phyloP scores from a whole-genome alignment of 2,888 invertebrate species.

The Tricholauxania praeusta region DNA sequence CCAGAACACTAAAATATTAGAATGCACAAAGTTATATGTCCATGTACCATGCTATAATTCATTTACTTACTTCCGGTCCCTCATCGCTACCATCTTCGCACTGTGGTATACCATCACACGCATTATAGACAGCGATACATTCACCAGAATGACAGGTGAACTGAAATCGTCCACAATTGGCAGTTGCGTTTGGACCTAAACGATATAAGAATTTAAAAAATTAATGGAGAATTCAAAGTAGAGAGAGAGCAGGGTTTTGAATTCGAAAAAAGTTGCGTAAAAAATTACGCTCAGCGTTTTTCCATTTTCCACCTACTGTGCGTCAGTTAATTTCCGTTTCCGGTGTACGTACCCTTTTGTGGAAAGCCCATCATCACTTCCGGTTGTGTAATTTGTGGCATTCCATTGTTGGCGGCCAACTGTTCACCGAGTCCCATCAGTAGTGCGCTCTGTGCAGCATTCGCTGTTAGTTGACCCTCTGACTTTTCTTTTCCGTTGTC shows the following conservation, averaged over 20 bases:
- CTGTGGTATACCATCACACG: conserved; percentile 93
- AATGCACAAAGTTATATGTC: neutral
- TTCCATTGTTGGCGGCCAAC: conserved; percentile 9
- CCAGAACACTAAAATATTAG: conserved; percentile 55
- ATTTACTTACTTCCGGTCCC: conserved; percentile 74
- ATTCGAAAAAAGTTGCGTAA: conserved; percentile 7
- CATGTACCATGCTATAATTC: too few species aligned
- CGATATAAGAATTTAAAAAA: neutral
- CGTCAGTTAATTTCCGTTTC: too few species aligned
- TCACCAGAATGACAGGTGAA: conserved; percentile 90
- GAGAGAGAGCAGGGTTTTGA: neutral
- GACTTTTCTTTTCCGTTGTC: conserved; percentile 55
- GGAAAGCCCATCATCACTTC: conserved; percentile 35
- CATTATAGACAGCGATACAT: conserved; percentile 95
- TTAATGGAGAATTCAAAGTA: neutral
- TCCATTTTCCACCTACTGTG: conserved; percentile 17
- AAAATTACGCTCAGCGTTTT: conserved; percentile 10
- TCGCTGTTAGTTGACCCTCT: neutral
- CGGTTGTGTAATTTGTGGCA: conserved; percentile 29
- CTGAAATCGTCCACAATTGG: conserved; percentile 83
- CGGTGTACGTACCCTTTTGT: conserved; percentile 33
- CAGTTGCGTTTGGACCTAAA: conserved; percentile 39
- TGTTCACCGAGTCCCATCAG: neutral
- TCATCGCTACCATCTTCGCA: conserved; percentile 94
- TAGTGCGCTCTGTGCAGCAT: neutral